Conservation (phyloP, 1,140 invertebrate genomes). For the Psix sp. region DNA sequence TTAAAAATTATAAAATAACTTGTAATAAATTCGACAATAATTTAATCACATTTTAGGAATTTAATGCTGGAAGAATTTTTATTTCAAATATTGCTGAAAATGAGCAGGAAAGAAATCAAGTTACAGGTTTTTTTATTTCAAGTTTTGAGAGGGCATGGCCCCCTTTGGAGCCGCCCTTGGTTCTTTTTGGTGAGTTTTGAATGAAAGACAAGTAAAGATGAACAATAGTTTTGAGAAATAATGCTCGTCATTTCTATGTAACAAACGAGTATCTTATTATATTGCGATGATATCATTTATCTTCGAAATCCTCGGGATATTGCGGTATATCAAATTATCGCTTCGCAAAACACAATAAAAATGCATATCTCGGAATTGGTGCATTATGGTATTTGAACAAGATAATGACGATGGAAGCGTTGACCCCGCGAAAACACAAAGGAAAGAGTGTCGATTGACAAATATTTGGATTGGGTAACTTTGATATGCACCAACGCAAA, state of each 20-base stretch:
- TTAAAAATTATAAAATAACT: too few relatives aligned
- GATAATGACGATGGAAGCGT: constrained; percentile 35
- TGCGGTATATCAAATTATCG: constrained; percentile 45
- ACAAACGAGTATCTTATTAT: constrained; percentile 3
- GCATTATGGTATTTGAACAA: constrained; percentile 51
- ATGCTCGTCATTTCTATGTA: constrained; percentile 26
- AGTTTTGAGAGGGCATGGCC: too few relatives aligned
- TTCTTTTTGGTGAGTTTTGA: too few relatives aligned
- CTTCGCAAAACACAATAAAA: constrained; percentile 55
- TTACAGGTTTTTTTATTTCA: too few relatives aligned
- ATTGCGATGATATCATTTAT: constrained; percentile 35
- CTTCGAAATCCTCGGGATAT: constrained; percentile 46
- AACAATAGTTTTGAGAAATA: too few relatives aligned
- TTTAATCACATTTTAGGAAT: too few relatives aligned
- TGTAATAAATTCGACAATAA: too few relatives aligned
- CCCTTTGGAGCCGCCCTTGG: too few relatives aligned
- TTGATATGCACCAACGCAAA: constrained; percentile 7
- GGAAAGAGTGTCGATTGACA: constrained; percentile 17
- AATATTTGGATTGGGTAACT: constrained; percentile 42
- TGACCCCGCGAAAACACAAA: constrained; percentile 33
- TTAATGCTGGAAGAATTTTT: too few relatives aligned
- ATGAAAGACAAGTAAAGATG: too few relatives aligned
- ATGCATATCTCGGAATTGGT: constrained; percentile 55
- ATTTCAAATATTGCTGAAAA: too few relatives aligned
- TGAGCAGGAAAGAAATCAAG: too few relatives aligned